phyloP scores from a whole-genome alignment of 2,113 vertebrate species.

The Caretta caretta region DNA sequence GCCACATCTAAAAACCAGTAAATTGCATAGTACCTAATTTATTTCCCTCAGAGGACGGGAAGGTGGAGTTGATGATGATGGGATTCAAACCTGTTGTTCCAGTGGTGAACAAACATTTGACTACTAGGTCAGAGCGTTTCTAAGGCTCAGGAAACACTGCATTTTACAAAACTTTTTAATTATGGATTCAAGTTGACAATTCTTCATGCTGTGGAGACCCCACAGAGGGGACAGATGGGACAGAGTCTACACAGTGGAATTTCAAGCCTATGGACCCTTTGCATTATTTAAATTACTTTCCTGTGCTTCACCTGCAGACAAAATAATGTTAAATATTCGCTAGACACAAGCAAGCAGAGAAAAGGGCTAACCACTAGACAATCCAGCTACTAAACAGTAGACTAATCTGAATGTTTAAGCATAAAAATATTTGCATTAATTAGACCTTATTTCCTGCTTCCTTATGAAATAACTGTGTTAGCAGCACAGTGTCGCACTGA shows the following conservation, averaged over 20 bases:
- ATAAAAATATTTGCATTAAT: not conserved
- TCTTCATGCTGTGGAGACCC: conserved; percentile 55
- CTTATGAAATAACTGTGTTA: not conserved
- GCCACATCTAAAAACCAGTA: not conserved
- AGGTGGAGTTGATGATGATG: accelerated
- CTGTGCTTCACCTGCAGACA: conserved; percentile 41
- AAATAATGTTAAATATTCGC: not conserved
- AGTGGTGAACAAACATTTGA: conserved; percentile 61
- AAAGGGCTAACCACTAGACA: not conserved
- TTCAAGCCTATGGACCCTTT: not conserved
- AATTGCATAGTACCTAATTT: accelerated
- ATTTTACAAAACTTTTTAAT: conserved; percentile 31
- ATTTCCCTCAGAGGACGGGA: not conserved
- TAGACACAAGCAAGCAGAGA: not conserved
- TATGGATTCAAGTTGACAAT: conserved; percentile 43
- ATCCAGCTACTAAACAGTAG: not conserved
- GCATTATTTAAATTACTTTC: not conserved
- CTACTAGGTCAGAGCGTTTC: conserved; percentile 9
- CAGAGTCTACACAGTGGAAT: conserved; percentile 59
- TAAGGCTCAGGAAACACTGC: conserved; percentile 47
- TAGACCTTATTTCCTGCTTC: not conserved
- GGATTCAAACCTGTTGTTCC: conserved; percentile 14
- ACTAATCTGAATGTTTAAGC: not conserved
- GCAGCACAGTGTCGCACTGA: not conserved
- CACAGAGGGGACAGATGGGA: conserved; percentile 30